Conservation (phyloP, 2,113 vertebrate genomes). For the Stigmatopora nigra region DNA sequence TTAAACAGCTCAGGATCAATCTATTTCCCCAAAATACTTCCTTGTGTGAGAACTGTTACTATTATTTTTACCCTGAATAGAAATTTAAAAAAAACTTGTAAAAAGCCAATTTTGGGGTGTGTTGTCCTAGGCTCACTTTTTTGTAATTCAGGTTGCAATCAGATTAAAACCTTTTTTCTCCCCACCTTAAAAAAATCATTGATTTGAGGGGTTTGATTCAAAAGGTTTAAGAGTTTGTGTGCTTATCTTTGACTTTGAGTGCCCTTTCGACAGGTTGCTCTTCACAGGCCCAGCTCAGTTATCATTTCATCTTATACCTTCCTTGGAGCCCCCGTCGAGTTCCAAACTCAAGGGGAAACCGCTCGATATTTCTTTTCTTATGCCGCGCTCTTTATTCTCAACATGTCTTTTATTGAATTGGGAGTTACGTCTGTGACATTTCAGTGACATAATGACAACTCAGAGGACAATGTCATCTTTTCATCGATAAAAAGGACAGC, state of each 20-base stretch:
- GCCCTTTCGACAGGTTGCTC: background rate
- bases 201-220: background rate
- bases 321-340: constrained; percentile 27
- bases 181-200: background rate
- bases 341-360: background rate
- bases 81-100: too few species aligned
- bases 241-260: constrained; percentile 6
- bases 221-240: constrained; percentile 1
- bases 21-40: background rate
- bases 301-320: constrained; percentile 28
- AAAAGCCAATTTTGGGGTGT: too few species aligned
- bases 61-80: background rate
- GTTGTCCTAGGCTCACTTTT: too few species aligned
- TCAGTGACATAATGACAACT: constrained; percentile 16
- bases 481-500: background rate
- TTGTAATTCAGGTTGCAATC: too few species aligned
- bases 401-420: constrained; percentile 7
- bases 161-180: background rate
- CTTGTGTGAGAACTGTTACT: too few species aligned
- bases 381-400: constrained; percentile 15
- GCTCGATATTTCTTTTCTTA: constrained; percentile 28
- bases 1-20: background rate
- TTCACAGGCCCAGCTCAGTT: background rate
- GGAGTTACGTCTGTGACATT: constrained; percentile 33
- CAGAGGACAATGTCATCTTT: background rate